phyloP scores from a whole-genome alignment of 92 coral and sea anemone genomes.

The Micromussa lordhowensis region DNA sequence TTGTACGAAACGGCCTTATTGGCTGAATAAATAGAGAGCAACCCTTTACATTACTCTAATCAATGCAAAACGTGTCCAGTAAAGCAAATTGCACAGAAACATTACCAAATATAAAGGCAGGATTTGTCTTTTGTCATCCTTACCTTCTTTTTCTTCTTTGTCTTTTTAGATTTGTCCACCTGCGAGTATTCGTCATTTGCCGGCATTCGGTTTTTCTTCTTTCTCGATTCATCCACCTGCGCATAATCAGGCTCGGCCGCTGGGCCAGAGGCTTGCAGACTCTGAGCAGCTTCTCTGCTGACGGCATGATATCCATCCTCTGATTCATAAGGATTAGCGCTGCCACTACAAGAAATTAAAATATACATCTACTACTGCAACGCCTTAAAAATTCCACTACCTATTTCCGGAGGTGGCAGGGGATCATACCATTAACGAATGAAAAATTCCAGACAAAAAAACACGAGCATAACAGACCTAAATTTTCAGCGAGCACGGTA shows the following conservation, averaged over 20 bases:
- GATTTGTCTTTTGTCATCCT: background rate
- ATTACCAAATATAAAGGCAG: background rate
- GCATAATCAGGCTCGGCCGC: conserved; percentile 17
- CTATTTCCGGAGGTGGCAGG: background rate
- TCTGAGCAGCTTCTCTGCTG: conserved; percentile 7
- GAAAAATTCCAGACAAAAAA: too few species aligned
- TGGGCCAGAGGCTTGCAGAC: background rate
- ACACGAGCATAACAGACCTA: too few species aligned
- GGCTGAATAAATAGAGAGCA: too few species aligned
- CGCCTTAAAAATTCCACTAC: background rate
- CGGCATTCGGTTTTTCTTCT: conserved; percentile 10
- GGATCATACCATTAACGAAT: too few species aligned
- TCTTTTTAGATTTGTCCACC: conserved; percentile 31
- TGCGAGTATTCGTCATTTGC: conserved; percentile 18
- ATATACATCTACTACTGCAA: background rate
- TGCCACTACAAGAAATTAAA: background rate
- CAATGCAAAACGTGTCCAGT: too few species aligned
- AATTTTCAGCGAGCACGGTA: too few species aligned
- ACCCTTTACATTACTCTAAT: too few species aligned
- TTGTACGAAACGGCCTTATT: too few species aligned
- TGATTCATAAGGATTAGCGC: background rate
- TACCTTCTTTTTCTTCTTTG: conserved; percentile 22
- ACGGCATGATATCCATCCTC: conserved; percentile 21
- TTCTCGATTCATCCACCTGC: background rate
- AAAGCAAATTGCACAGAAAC: background rate